Evolutionary conservation across 2,113 vertebrate genomes (phyloP).

Genomic region (Poeciliopsis turrubarensis): DNA sequence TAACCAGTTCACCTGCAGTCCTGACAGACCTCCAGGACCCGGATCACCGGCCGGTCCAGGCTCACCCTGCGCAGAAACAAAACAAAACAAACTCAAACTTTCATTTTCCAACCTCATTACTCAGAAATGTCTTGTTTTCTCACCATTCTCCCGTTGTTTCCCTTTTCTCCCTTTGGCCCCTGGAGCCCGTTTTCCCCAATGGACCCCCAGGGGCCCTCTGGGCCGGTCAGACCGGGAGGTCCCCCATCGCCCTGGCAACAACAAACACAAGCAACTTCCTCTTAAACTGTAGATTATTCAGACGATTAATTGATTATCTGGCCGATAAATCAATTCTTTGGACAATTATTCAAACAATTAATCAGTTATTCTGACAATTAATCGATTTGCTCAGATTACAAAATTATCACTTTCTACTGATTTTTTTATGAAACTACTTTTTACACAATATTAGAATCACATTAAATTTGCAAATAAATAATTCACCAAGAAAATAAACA

Average conservation of each 20-base stretch:
- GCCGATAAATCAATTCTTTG: too few species aligned
- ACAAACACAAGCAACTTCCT: slow-evolving; percentile 4
- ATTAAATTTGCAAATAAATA: too few species aligned
- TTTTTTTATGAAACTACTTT: too few species aligned
- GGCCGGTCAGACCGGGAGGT: slow-evolving; percentile 76
- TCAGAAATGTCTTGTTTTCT: slow-evolving; percentile 34
- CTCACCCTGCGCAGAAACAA: slow-evolving; percentile 79
- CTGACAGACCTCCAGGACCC: slow-evolving; percentile 78
- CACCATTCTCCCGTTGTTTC: slow-evolving; percentile 81
- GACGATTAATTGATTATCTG: too few species aligned
- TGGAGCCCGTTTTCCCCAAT: slow-evolving; percentile 75
- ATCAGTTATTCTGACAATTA: too few species aligned
- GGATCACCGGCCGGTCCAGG: slow-evolving; percentile 77
- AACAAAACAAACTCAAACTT: not conserved
- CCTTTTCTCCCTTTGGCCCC: slow-evolving; percentile 84
- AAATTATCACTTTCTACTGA: too few species aligned
- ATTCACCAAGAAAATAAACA: too few species aligned
- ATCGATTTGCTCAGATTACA: too few species aligned
- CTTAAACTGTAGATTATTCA: too few species aligned
- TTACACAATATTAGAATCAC: too few species aligned
- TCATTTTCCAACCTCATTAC: not conserved
- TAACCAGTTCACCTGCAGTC: slow-evolving; percentile 74
- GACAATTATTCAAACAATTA: too few species aligned
- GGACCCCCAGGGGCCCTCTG: slow-evolving; percentile 79
- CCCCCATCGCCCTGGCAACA: slow-evolving; percentile 81